phyloP scores from a whole-genome alignment of 1,140 invertebrate species.

The Temnothorax longispinosus region DNA sequence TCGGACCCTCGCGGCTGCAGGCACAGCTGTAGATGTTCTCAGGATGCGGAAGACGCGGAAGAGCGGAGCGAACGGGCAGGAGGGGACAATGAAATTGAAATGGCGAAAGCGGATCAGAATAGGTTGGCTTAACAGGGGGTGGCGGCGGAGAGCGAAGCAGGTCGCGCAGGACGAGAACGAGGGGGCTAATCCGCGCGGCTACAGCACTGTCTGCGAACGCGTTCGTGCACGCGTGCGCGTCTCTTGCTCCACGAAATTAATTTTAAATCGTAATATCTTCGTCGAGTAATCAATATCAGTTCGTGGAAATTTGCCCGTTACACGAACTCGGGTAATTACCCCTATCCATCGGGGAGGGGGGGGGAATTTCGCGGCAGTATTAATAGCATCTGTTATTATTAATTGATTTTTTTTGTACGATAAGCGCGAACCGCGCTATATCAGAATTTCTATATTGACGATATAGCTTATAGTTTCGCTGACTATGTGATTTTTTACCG shows the following conservation, averaged over 20 bases:
- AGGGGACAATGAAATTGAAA: constrained; percentile 82
- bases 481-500: background rate
- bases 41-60: constrained; percentile 73
- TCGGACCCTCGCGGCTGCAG: constrained; percentile 57
- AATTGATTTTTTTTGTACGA: constrained; percentile 41
- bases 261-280: constrained; percentile 66
- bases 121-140: constrained; percentile 77
- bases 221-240: constrained; percentile 47
- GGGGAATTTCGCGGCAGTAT: constrained; percentile 29
- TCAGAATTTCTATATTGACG: background rate
- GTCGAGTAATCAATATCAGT: constrained; percentile 59
- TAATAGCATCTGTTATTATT: constrained; percentile 53
- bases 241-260: constrained; percentile 62
- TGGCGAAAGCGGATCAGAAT: constrained; percentile 83
- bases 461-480: constrained; percentile 1
- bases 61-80: constrained; percentile 71
- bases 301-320: constrained; percentile 54
- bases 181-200: constrained; percentile 76
- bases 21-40: constrained; percentile 80
- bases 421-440: background rate
- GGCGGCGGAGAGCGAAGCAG: constrained; percentile 71
- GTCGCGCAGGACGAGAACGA: constrained; percentile 69
- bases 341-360: background rate
- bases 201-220: constrained; percentile 65
- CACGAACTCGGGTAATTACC: constrained; percentile 39